A percentile compares a stretch with the other conserved stretches of the same genome.
phyloP scores from a whole-genome alignment of 2,888 invertebrate genomes.

The Hedychridium roseum region DNA sequence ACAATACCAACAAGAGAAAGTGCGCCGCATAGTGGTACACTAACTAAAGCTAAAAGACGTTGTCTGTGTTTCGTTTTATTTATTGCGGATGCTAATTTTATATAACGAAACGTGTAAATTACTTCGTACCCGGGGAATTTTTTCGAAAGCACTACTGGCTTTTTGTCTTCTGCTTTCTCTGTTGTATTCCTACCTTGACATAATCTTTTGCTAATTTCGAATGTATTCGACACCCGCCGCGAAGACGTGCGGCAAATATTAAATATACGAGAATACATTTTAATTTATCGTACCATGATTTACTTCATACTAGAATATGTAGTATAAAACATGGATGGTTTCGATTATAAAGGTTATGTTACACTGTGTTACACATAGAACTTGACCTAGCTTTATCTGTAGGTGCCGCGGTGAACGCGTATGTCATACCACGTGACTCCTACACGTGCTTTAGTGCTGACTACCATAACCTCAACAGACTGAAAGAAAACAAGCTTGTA shows the following conservation, averaged over 20 bases:
- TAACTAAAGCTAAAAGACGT: slow-evolving; percentile 6
- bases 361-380: no score
- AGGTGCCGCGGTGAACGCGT: no score
- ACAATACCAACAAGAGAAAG: slow-evolving; percentile 8
- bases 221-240: background rate
- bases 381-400: no score
- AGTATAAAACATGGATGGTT: no score
- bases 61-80: slow-evolving; percentile 30
- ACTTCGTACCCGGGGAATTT: slow-evolving; percentile 35
- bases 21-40: slow-evolving; percentile 7
- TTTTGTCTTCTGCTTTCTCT: background rate
- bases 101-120: slow-evolving; percentile 32
- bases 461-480: no score
- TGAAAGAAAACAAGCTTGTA: no score
- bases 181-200: background rate
- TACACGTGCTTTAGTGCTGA: no score
- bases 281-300: background rate
- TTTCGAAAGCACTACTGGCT: no score
- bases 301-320: no score
- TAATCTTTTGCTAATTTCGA: background rate
- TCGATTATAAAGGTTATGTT: no score
- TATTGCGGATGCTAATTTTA: slow-evolving; percentile 11
- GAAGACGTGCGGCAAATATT: background rate
- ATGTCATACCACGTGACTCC: no score
- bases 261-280: background rate